Base-by-base conservation (phyloP, 1,140 invertebrate genomes). In the Laupala kohalensis region DNA sequence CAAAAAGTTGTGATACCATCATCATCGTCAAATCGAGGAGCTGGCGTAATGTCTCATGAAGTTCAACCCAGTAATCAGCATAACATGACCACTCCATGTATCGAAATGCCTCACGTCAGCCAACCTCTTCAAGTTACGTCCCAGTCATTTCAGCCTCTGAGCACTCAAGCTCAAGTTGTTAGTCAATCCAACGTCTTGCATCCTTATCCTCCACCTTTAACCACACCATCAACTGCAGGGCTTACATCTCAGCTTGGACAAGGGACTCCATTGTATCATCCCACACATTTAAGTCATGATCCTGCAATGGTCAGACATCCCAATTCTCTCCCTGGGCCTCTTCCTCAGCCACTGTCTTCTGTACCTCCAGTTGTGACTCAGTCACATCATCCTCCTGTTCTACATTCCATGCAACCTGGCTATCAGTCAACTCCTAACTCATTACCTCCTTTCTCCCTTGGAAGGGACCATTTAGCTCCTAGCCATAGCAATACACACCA, bases 191-290 rank as follows among this genome's bases (percentile, higher is more conserved):
- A 23, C 5, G 66, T 67, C 27, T 29, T 29, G 26, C 28, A 68
- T 68, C 28, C 28, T 29, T 68, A 27, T 68, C 26, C 29, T 29
- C 67, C 76, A 77, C 83, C 84, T 73, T 80, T 83, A 74, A 83
- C 74, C 78, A 78, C 74, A 83, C 84, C 74, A 78, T 83, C 75
- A 83, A 84, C 73, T 75, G 82, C 29, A 75, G 82, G 65, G 79
- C 80, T 72, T 76, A 79, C 37, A 13, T 19, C 1, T 1, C 37
- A 53, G 19, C 9, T 53, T 4, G 37, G 37, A 19, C 37, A 9
- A 53, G 25, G 72, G 64, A 67, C 13, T 53, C 63, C 23, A 62
- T 64, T 15, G 53, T 28, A 37, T 53, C 25, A 24, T 19, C 28
- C 37, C 28, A 25, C 19, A 71, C 26, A 64, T 27, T 25, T 24